Conservation (phyloP, 2,888 invertebrate species). For the Serrognathus titanus region DNA sequence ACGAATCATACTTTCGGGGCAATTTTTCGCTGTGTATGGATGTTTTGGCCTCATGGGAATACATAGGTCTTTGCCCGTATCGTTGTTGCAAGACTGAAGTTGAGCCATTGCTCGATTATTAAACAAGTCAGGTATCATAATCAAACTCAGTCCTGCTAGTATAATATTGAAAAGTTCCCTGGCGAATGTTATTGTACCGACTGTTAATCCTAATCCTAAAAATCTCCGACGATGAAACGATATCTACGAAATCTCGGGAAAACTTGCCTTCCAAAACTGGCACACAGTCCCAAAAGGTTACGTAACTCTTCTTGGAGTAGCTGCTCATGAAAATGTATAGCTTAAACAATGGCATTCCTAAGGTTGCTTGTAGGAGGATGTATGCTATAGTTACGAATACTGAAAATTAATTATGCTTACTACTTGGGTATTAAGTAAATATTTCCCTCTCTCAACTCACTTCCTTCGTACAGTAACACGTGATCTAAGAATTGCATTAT, state of each 20-base stretch:
- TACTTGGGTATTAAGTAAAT: no score
- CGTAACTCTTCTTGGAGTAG: slow-evolving; percentile 10
- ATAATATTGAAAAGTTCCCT: slow-evolving; percentile 1
- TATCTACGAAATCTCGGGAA: no score
- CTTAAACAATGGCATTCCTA: slow-evolving; percentile 14
- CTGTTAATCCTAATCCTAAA: slow-evolving; percentile 16
- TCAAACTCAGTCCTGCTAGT: not conserved
- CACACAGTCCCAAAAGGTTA: slow-evolving; percentile 16
- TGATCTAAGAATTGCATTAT: slow-evolving; percentile 1
- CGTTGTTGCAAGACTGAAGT: not conserved
- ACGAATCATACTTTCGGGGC: not conserved
- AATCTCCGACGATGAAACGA: no score
- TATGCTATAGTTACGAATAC: slow-evolving; percentile 6
- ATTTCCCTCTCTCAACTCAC: not conserved
- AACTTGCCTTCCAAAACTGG: slow-evolving; percentile 16
- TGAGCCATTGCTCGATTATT: not conserved
- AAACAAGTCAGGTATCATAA: slow-evolving; percentile 3
- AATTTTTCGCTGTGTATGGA: not conserved
- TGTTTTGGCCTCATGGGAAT: slow-evolving; percentile 6
- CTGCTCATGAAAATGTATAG: slow-evolving; percentile 16
- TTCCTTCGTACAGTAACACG: not conserved
- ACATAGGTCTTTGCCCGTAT: not conserved
- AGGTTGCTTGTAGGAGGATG: slow-evolving; percentile 2
- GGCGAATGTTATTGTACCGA: slow-evolving; percentile 3
- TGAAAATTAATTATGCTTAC: not conserved